Evolutionary conservation across 2,113 vertebrate genomes (phyloP), one percentile per base, ranked within the genome.

Genomic region (Argyrosomus japonicus): DNA sequence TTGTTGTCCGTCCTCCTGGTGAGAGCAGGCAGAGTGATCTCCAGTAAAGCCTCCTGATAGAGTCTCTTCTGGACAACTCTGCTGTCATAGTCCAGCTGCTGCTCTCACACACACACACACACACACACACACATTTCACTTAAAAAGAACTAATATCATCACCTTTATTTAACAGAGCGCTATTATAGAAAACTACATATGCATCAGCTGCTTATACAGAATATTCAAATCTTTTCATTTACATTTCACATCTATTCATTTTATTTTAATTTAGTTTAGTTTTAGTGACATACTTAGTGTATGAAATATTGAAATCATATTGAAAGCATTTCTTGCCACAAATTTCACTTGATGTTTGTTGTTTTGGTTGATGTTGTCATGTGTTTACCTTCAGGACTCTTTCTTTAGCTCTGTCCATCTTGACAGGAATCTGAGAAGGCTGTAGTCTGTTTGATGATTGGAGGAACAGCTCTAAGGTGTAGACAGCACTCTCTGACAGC

Each of bases 61-160:
- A 93, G 79, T 65, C 65, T 89, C 89, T 72, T 88, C 86, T 92
- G 88, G 18, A 93, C 79, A 14, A 91, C 64, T 48, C 88, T 77
- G 85, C 92, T 92, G 85, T 93, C 92, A 12, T 93, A 65, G 48
- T 93, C 90, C 81, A 93, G 73, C 81, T 91, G 92, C 92, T 93
- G 88, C 89, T 88, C 89, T 48, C 68, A 89, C 79, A 87, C 65
- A 88, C 53, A 74, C 61, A 76, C 29, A 58, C 67, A 79, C 70
- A 57, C 47, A 77, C 63, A 56, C 45, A 75, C 58, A 43, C 48
- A 51, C 25, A 21, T 68, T 36, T 53, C 68, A 70, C 8, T 56
- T 54, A 15, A 50, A 23, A 13, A 10, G 32, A 19, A 23, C 25
- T 9, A 17, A 57, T 45, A n/a, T 14, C 40, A 51, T 36, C 27